Conservation (phyloP, 2,888 invertebrate species). For the Andricus quercusramuli region DNA sequence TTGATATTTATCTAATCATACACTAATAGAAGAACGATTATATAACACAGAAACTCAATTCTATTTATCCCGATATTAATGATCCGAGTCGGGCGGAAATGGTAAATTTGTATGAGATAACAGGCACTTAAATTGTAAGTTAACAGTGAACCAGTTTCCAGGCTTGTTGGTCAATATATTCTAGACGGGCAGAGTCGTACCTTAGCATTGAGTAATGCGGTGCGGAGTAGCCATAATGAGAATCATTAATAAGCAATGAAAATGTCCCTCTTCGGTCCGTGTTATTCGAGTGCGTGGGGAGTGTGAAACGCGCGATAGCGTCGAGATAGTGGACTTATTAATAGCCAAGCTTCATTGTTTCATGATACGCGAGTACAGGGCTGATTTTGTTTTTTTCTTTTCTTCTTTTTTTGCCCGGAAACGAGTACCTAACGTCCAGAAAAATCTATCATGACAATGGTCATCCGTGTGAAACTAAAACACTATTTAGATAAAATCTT, state of each 20-base stretch:
- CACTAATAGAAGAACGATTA: too few relatives aligned
- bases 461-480: neutral
- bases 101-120: constrained; percentile 32
- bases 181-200: constrained; percentile 66
- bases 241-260: constrained; percentile 76
- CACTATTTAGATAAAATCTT: neutral
- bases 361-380: constrained; percentile 35
- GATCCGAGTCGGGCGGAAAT: constrained; percentile 9
- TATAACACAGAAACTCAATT: too few relatives aligned
- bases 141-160: constrained; percentile 51
- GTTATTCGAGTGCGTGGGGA: constrained; percentile 74
- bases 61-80: constrained; percentile 10
- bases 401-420: constrained; percentile 4
- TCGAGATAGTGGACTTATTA: constrained; percentile 71
- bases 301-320: constrained; percentile 72
- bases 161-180: constrained; percentile 50
- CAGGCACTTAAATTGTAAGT: constrained; percentile 27
- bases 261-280: constrained; percentile 73
- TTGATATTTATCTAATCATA: too few relatives aligned
- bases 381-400: constrained; percentile 18
- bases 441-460: constrained; percentile 32
- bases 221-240: constrained; percentile 75
- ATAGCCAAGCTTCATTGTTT: constrained; percentile 71
- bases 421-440: constrained; percentile 8
- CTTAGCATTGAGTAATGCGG: constrained; percentile 75